These are phyloP conservation scores for Tupiocoris notatus DNA, from an alignment of 2,888 invertebrate genomes.

Conservation along the genomic window DNA sequence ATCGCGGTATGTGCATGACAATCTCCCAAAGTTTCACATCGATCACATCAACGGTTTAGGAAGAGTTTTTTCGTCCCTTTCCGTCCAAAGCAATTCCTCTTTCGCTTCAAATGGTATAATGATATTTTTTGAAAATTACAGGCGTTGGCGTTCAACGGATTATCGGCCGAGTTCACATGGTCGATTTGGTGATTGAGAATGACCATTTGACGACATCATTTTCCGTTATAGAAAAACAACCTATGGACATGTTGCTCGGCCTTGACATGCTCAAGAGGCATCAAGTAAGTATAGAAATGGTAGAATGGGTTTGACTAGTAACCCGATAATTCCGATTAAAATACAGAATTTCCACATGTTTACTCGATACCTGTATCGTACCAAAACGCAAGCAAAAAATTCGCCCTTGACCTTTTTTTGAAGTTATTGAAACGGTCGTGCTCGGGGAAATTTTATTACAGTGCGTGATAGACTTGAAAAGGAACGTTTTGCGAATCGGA, in stretches of 20 bases:
- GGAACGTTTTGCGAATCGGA: constrained; percentile 84
- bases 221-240: constrained; percentile 92
- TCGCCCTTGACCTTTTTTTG: no score
- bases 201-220: constrained; percentile 94
- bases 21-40: no score
- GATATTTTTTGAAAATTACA: constrained; percentile 46
- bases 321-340: no score
- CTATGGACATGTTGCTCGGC: constrained; percentile 97
- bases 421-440: no score
- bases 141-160: constrained; percentile 96
- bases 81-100: no score
- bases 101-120: not conserved
- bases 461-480: constrained; percentile 89
- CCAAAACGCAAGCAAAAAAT: no score
- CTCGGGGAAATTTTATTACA: no score
- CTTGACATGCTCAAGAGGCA: constrained; percentile 96
- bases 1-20: no score
- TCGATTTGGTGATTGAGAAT: constrained; percentile 89
- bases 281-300: constrained; percentile 66
- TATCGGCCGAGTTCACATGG: constrained; percentile 91
- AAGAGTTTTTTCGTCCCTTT: no score
- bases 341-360: no score
- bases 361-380: no score
- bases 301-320: not conserved
- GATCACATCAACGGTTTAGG: no score